Evolutionary conservation across 2,797 vertebrate species (phyloP), one percentile per base, ranked within the genome.

Genomic region (Podargus strigoides): DNA sequence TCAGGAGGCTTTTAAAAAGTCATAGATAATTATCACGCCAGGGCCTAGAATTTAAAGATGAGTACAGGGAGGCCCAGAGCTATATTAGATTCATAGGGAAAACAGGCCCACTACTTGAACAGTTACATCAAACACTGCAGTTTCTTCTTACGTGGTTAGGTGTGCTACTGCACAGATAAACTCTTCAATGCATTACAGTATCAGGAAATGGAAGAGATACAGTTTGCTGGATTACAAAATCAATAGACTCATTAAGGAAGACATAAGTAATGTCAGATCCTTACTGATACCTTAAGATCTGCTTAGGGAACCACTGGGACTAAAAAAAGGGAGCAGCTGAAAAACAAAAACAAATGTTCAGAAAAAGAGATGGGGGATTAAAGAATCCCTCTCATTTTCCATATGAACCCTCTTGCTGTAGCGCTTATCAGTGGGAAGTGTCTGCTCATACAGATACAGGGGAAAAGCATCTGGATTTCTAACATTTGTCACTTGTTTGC

Each of bases 1-100:
- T 81, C 80, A 92, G 41, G 14, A 88, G 56, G 83, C 67, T 91
- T 94, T 93, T 90, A 80, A 85, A 81, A 89, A 92, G 68, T 58
- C n/a, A 6, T 21, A 41, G 44, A 30, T 64, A 79, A 76, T 84
- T 87, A 56, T 46, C 24, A 13, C 44, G 30, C 26, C 63, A 64
- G 39, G 30, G 23, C 68, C 63, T 79, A 42, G 49, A 91, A 58
- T 39, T 87, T 42, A 83, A 72, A 21, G 37, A 36, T 55, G 36
- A 84, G 46, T 47, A 49, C 36, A 82, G 21, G 28, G n/a, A 86
- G 28, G 22, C 37, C 30, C 49, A 58, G 34, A 79, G n/a, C 32
- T 92, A 30, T 69, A 74, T 77, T 3, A 17, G 10, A 2, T 59
- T 77, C 23, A 7, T 14, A 47, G 32, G 27, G 59, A 58, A 90